phyloP scores from a whole-genome alignment of 2,113 vertebrate species.

The Phrynosoma platyrhinos region DNA sequence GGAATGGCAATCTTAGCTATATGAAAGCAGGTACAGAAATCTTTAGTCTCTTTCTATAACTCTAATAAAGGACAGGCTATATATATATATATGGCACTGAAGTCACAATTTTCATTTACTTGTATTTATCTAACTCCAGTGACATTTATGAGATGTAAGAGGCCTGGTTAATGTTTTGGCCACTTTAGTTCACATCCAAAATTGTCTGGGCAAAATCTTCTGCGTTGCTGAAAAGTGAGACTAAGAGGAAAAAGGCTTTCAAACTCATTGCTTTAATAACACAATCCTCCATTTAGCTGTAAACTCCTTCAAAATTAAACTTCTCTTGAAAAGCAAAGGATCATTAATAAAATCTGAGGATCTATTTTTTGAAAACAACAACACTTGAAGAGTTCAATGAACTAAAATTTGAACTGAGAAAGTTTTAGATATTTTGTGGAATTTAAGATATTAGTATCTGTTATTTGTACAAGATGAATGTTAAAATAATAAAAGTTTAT shows the following conservation, averaged over 20 bases:
- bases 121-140: slow-evolving; percentile 32
- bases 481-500: neutral
- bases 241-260: neutral
- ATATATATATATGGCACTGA: slow-evolving; percentile 2
- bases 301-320: slow-evolving; percentile 32
- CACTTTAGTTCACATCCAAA: slow-evolving; percentile 28
- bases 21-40: neutral
- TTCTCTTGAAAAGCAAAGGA: slow-evolving; percentile 18
- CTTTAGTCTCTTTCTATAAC: neutral
- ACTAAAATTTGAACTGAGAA: slow-evolving; percentile 13
- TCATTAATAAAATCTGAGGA: slow-evolving; percentile 15
- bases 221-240: slow-evolving; percentile 28
- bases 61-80: neutral
- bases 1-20: neutral
- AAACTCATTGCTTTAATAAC: slow-evolving; percentile 25
- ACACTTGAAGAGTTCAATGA: neutral
- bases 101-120: slow-evolving; percentile 29
- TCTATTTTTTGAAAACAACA: neutral
- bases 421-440: neutral
- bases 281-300: slow-evolving; percentile 21
- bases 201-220: slow-evolving; percentile 33
- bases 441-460: slow-evolving; percentile 4
- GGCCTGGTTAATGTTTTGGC: slow-evolving; percentile 26
- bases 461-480: neutral
- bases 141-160: slow-evolving; percentile 35